Evolutionary conservation across 2,113 vertebrate species (phyloP).

Genomic region (Amazona vittata): DNA sequence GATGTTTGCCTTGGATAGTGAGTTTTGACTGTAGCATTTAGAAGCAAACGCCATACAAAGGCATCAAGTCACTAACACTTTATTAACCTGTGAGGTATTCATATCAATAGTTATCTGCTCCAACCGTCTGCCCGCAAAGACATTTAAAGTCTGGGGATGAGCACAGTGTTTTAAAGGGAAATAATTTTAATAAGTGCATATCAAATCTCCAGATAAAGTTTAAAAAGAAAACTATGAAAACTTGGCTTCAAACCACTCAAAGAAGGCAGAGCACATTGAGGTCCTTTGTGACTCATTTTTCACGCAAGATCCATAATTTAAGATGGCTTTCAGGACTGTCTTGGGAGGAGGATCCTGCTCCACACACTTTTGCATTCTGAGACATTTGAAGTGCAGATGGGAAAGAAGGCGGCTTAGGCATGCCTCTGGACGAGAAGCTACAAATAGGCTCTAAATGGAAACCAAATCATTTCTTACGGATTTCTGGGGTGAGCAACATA

Average conservation of each 20-base stretch:
- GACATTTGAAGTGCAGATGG: slow-evolving; percentile 37
- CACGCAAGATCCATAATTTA: neutral
- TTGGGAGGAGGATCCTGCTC: slow-evolving; percentile 39
- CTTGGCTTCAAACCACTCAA: neutral
- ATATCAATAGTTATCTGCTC: neutral
- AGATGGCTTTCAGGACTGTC: slow-evolving; percentile 2
- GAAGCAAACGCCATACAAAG: neutral
- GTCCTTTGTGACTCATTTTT: slow-evolving; percentile 29
- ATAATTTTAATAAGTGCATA: neutral
- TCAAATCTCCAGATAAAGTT: neutral
- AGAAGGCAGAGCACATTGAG: neutral
- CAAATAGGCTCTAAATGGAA: slow-evolving; percentile 30
- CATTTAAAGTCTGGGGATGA: neutral
- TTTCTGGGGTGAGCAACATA: neutral
- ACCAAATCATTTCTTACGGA: neutral
- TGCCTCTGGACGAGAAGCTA: slow-evolving; percentile 21
- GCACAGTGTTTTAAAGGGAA: neutral
- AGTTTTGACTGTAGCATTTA: neutral
- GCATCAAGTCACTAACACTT: neutral
- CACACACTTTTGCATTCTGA: slow-evolving; percentile 12
- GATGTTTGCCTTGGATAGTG: neutral
- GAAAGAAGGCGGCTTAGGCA: slow-evolving; percentile 12
- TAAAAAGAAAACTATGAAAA: neutral
- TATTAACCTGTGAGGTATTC: neutral
- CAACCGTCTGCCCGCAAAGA: neutral